phyloP scores from a whole-genome alignment of 37 sponge, comb jelly and placozoan species.

The Hormiphora californensis region DNA sequence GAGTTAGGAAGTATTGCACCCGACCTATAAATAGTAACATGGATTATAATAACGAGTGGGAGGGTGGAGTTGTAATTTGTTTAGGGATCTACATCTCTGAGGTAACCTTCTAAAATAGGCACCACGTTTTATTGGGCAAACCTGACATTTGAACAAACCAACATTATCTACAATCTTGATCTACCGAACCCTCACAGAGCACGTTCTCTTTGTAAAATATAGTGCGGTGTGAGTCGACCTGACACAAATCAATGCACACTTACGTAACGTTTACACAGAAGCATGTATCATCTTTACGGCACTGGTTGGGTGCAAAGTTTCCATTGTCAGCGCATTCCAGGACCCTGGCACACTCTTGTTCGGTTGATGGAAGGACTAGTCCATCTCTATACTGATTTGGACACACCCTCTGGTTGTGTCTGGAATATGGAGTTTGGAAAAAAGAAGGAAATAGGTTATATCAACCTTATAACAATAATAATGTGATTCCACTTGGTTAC shows the following conservation, averaged over 20 bases:
- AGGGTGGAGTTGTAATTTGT: not conserved
- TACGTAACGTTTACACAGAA: conserved; percentile 51
- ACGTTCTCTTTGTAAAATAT: too few species aligned
- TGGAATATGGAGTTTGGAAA: too few species aligned
- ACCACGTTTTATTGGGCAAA: too few species aligned
- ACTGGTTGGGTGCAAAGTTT: conserved; percentile 52
- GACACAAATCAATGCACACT: not conserved
- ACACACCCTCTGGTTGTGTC: conserved; percentile 9
- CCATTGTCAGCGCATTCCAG: conserved; percentile 45
- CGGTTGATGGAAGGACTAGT: not conserved
- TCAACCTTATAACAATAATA: too few species aligned
- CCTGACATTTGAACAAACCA: too few species aligned
- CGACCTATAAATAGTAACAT: too few species aligned
- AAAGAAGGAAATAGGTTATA: too few species aligned
- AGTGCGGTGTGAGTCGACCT: too few species aligned
- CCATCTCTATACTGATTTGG: conserved; percentile 9
- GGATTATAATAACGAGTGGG: not conserved
- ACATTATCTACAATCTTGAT: too few species aligned
- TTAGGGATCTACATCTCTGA: not conserved
- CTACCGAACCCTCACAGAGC: too few species aligned
- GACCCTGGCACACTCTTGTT: not conserved
- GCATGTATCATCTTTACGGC: conserved; percentile 17
- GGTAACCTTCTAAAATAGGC: too few species aligned
- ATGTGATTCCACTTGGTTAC: too few species aligned
- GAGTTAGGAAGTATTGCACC: not conserved